A percentile compares a stretch with the other conserved stretches of the same genome.
Evolutionary conservation across 2,113 vertebrate species (phyloP).

Genomic region (Chunga burmeisteri): DNA sequence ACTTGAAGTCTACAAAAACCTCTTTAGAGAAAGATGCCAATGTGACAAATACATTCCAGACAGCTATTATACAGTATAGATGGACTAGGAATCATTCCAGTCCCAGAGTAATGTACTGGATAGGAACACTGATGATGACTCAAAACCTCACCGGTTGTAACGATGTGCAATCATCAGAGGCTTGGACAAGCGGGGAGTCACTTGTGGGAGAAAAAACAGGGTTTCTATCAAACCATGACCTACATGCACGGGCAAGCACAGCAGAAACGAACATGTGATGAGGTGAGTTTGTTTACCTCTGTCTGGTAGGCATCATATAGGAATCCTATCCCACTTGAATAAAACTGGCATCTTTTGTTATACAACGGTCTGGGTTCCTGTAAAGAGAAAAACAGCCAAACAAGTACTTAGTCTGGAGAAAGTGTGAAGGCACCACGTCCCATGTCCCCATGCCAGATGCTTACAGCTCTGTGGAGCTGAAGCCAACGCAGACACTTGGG

Average conservation of each 20-base stretch:
- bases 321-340: constrained; percentile 81
- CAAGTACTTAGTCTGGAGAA: neutral
- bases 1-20: neutral
- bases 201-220: neutral
- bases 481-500: neutral
- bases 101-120: neutral
- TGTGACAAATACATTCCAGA: neutral
- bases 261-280: neutral
- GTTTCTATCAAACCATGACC: neutral
- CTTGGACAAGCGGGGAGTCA: neutral
- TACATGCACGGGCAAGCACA: neutral
- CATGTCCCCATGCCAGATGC: neutral
- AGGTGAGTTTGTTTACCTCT: constrained; percentile 77
- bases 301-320: constrained; percentile 84
- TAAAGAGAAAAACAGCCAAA: neutral
- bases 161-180: neutral
- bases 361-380: constrained; percentile 86
- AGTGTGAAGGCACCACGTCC: neutral
- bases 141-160: neutral
- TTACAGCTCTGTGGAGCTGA: neutral
- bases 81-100: neutral
- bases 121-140: neutral
- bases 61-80: neutral
- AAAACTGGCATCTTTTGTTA: constrained; percentile 85
- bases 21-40: neutral